Conservation (phyloP, 2,797 vertebrate genomes). For the Lepus townsendii region DNA sequence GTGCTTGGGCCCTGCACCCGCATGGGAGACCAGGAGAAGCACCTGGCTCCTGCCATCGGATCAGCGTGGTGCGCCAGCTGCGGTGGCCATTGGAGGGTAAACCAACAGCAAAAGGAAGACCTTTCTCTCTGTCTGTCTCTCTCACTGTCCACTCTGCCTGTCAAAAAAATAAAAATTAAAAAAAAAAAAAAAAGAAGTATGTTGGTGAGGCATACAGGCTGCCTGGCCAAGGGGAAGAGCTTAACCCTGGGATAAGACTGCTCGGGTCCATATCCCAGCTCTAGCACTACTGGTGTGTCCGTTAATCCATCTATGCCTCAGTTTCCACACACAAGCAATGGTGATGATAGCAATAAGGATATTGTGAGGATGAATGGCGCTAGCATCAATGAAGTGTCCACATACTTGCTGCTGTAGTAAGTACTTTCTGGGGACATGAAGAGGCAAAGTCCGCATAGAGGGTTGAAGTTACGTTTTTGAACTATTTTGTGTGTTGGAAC, state of each 20-base stretch:
- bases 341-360: too few species aligned
- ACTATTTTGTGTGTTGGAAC: background rate
- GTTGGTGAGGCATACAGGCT: background rate
- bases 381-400: background rate
- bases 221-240: background rate
- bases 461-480: background rate
- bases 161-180: too few species aligned
- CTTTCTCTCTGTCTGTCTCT: too few species aligned
- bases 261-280: background rate
- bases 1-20: too few species aligned
- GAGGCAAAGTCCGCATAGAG: background rate
- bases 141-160: too few species aligned
- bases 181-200: background rate
- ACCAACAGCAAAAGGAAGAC: too few species aligned
- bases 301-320: background rate
- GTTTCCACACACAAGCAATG: background rate
- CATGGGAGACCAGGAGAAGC: too few species aligned
- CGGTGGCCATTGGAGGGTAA: too few species aligned
- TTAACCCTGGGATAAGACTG: background rate
- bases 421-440: background rate
- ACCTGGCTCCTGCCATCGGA: too few species aligned
- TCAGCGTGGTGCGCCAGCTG: too few species aligned
- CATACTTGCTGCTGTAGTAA: background rate
- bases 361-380: background rate
- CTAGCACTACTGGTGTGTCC: rapidly evolving